Evolutionary conservation across 2,113 vertebrate genomes (phyloP).

Genomic region (Taurulus bubalis): DNA sequence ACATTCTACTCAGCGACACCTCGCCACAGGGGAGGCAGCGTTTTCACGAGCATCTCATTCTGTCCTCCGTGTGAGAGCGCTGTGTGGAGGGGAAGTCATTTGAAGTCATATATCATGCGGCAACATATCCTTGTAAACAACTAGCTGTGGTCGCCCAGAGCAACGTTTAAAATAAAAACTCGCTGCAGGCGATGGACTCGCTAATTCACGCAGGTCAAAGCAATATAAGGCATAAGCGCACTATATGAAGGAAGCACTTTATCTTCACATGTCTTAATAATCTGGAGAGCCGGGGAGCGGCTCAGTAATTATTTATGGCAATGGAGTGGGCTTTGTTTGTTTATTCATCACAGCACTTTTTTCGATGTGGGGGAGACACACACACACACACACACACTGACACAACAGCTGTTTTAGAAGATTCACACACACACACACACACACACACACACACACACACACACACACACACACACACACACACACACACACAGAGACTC

Average conservation of each 20-base stretch:
- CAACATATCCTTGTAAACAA: slow-evolving; percentile 16
- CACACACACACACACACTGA: slow-evolving; percentile 45
- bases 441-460: slow-evolving; percentile 41
- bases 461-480: slow-evolving; percentile 41
- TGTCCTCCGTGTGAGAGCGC: background rate
- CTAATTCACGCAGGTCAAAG: slow-evolving; percentile 45
- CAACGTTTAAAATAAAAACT: background rate
- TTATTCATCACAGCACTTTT: slow-evolving; percentile 51
- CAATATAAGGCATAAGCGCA: slow-evolving; percentile 13
- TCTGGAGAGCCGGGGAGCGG: slow-evolving; percentile 22
- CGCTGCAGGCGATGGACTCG: background rate
- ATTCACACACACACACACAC: slow-evolving; percentile 26
- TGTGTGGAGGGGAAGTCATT: background rate
- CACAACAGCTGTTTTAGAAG: slow-evolving; percentile 25
- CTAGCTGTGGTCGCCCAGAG: background rate
- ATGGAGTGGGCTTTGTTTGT: slow-evolving; percentile 43
- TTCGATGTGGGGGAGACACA: too few relatives aligned
- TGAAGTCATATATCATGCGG: slow-evolving; percentile 11
- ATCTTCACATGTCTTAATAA: slow-evolving; percentile 53
- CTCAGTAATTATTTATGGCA: slow-evolving; percentile 58
- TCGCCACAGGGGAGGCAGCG: background rate
- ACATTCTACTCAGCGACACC: slow-evolving; percentile 18
- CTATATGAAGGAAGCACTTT: slow-evolving; percentile 26
- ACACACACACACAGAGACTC: slow-evolving; percentile 39
- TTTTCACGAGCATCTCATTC: slow-evolving; percentile 15